Conservation (phyloP, 2,888 invertebrate genomes). For the Yponomeuta plumbellus region DNA sequence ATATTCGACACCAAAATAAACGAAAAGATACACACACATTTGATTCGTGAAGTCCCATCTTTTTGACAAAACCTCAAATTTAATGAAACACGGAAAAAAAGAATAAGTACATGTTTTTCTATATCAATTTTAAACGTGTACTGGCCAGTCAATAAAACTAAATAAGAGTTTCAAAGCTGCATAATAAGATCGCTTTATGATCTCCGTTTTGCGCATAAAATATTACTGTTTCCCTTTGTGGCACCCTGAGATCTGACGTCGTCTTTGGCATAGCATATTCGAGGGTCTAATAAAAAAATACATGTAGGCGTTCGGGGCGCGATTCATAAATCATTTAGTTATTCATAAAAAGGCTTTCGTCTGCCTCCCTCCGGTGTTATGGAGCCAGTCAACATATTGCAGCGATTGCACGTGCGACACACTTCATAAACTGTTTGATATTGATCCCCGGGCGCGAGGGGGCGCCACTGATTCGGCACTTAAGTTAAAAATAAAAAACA, state of each 20-base stretch:
- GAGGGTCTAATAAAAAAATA: slow-evolving; percentile 34
- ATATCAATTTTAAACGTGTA: too few relatives aligned
- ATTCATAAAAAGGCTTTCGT: slow-evolving; percentile 71
- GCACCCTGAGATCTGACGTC: slow-evolving; percentile 18
- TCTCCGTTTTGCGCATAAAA: not conserved
- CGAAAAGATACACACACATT: slow-evolving; percentile 26
- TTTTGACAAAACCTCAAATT: too few relatives aligned
- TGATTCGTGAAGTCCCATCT: not conserved
- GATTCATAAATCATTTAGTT: slow-evolving; percentile 66
- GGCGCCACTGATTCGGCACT: slow-evolving; percentile 55
- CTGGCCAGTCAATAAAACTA: not conserved
- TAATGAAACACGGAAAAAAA: too few relatives aligned
- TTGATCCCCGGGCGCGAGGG: slow-evolving; percentile 50
- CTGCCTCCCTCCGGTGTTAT: slow-evolving; percentile 36
- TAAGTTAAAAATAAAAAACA: slow-evolving; percentile 37
- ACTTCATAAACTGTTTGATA: slow-evolving; percentile 71
- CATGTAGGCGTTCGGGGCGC: slow-evolving; percentile 37
- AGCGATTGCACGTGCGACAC: slow-evolving; percentile 63
- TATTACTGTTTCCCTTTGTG: slow-evolving; percentile 25
- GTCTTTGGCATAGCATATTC: slow-evolving; percentile 22
- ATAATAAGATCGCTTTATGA: slow-evolving; percentile 1
- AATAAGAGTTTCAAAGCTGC: not conserved
- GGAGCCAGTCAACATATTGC: slow-evolving; percentile 60
- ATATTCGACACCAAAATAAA: slow-evolving; percentile 29
- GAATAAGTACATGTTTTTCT: too few relatives aligned